Conservation (phyloP, 92 coral and sea anemone genomes). For the Palythoa grandiflora region DNA sequence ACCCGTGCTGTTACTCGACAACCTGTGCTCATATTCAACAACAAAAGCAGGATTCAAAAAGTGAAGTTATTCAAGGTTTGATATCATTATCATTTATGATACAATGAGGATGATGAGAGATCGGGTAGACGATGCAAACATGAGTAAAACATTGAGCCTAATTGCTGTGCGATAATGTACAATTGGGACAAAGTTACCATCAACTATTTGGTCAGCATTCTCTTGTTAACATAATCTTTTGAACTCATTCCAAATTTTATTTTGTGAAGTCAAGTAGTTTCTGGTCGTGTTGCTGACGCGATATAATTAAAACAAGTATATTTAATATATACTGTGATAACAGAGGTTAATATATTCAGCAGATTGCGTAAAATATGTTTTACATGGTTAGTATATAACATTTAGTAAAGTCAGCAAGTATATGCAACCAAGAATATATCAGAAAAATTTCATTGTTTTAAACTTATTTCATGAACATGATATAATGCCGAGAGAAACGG, state of each 20-base stretch:
- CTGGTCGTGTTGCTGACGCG: conserved; percentile 10
- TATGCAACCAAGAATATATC: neutral
- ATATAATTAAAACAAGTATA: neutral
- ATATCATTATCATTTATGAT: neutral
- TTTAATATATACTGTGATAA: conserved; percentile 13
- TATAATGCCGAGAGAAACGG: neutral
- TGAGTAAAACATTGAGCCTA: conserved; percentile 8
- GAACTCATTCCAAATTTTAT: conserved; percentile 16
- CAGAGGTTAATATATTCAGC: neutral
- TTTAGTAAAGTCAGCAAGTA: neutral
- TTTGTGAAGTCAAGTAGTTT: neutral
- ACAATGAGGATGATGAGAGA: neutral
- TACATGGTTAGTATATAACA: neutral
- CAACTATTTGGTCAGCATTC: conserved; percentile 11
- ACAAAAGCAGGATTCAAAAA: neutral
- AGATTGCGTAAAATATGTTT: neutral
- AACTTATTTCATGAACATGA: neutral
- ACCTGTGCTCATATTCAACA: neutral
- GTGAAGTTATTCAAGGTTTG: neutral
- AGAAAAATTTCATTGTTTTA: neutral
- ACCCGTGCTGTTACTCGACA: neutral
- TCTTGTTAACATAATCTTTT: conserved; percentile 15
- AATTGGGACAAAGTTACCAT: neutral
- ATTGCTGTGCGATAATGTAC: conserved; percentile 17
- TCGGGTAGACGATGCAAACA: neutral